Conservation (phyloP, 2,113 vertebrate species). For the Dunckerocampus dactyliophorus region DNA sequence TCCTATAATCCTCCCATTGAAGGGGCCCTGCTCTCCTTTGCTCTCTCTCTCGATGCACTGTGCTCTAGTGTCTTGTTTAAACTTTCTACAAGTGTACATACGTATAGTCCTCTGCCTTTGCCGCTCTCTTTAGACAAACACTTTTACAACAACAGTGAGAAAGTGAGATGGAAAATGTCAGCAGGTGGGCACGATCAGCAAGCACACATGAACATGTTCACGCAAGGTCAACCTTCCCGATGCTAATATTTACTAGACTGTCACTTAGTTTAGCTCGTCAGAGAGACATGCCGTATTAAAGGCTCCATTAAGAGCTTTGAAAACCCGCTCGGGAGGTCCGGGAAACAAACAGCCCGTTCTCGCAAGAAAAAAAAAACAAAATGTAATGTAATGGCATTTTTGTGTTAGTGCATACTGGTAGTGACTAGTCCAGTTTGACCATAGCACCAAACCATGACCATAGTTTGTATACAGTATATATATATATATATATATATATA, state of each 20-base stretch:
- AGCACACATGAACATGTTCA: constrained; percentile 18
- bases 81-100: constrained; percentile 52
- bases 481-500: too few relatives aligned
- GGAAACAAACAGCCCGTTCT: not conserved
- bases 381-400: not conserved
- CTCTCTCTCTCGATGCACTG: constrained; percentile 41
- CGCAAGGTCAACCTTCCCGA: constrained; percentile 24
- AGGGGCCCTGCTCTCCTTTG: constrained; percentile 21
- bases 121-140: constrained; percentile 11
- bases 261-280: constrained; percentile 40
- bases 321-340: constrained; percentile 25
- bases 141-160: constrained; percentile 1
- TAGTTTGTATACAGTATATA: too few relatives aligned
- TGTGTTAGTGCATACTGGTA: not conserved
- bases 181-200: constrained; percentile 29
- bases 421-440: too few relatives aligned
- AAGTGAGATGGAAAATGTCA: constrained; percentile 30
- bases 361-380: not conserved
- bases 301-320: constrained; percentile 55
- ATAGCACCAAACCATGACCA: too few relatives aligned
- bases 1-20: constrained; percentile 51
- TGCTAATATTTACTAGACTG: constrained; percentile 57
- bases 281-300: constrained; percentile 39
- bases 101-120: constrained; percentile 46
- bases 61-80: constrained; percentile 58